A percentile compares a stretch with the other conserved stretches of the same genome.
These are phyloP conservation scores for Andrena camellia DNA, from an alignment of 2,888 invertebrate genomes.

Conservation along the genomic window DNA sequence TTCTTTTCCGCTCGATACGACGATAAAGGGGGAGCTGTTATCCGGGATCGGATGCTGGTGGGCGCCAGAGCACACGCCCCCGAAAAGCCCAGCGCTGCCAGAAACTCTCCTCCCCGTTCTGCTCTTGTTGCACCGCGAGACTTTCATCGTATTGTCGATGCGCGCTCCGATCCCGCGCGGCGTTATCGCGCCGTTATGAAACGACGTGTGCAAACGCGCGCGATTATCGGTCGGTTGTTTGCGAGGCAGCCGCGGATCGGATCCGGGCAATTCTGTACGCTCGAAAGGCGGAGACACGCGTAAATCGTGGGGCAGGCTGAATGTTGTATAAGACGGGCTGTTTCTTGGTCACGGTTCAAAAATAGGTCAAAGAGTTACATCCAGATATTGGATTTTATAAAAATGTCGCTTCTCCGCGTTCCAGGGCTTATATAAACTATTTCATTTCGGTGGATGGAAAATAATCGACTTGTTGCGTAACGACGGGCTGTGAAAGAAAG, in stretches of 20 bases:
- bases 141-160: constrained; percentile 18
- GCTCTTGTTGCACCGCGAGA: neutral
- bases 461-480: too few species aligned
- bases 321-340: too few species aligned
- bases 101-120: neutral
- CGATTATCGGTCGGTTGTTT: constrained; percentile 9
- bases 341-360: neutral
- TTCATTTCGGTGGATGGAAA: too few species aligned
- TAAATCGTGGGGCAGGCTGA: constrained; percentile 3
- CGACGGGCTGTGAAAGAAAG: too few species aligned
- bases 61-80: constrained; percentile 7
- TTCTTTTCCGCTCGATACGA: constrained; percentile 44
- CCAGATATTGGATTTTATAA: neutral
- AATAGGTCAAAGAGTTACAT: constrained; percentile 4
- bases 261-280: neutral
- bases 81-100: constrained; percentile 21
- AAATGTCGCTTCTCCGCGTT: neutral
- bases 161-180: constrained; percentile 1
- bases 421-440: neutral
- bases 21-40: constrained; percentile 49
- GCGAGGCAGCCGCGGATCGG: constrained; percentile 1
- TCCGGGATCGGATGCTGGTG: constrained; percentile 46
- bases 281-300: neutral
- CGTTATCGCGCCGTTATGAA: constrained; percentile 12
- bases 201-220: constrained; percentile 5